Evolutionary conservation across 37 sponge, comb jelly and placozoan species (phyloP).

Genomic region (Beroe ovata): DNA sequence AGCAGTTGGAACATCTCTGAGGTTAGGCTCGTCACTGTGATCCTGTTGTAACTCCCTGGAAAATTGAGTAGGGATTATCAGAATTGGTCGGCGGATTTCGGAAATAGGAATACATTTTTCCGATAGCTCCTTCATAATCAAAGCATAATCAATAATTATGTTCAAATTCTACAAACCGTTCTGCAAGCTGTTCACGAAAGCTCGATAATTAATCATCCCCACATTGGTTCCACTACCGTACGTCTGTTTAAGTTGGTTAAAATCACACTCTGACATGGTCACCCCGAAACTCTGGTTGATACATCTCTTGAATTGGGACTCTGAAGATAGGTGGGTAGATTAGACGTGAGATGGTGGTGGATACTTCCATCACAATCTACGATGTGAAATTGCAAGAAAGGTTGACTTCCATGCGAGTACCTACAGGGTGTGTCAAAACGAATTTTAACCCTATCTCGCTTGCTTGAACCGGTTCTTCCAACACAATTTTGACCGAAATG

Average conservation of each 20-base stretch:
- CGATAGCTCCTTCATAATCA: too few species aligned
- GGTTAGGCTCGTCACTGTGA: background rate
- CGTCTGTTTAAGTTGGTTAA: constrained; percentile 67
- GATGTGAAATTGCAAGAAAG: too few species aligned
- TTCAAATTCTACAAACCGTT: background rate
- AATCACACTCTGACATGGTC: constrained; percentile 74
- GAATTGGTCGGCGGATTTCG: background rate
- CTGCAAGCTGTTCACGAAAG: constrained; percentile 3
- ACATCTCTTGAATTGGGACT: constrained; percentile 80
- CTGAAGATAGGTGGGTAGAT: too few species aligned
- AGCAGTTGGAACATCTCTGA: constrained; percentile 11
- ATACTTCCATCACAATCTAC: too few species aligned
- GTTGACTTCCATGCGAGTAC: too few species aligned
- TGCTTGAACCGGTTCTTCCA: too few species aligned
- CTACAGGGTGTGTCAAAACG: too few species aligned
- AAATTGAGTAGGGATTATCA: background rate
- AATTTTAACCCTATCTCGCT: too few species aligned
- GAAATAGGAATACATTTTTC: too few species aligned
- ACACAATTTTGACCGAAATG: too few species aligned
- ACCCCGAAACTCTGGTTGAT: constrained; percentile 80
- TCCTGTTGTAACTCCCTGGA: background rate
- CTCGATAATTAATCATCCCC: constrained; percentile 54
- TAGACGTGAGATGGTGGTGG: too few species aligned
- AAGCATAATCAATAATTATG: too few species aligned
- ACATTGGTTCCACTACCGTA: constrained; percentile 68